These are phyloP conservation scores for Neosilurus mollespiculum DNA, from an alignment of 2,797 vertebrate species.

Conservation along the genomic window DNA sequence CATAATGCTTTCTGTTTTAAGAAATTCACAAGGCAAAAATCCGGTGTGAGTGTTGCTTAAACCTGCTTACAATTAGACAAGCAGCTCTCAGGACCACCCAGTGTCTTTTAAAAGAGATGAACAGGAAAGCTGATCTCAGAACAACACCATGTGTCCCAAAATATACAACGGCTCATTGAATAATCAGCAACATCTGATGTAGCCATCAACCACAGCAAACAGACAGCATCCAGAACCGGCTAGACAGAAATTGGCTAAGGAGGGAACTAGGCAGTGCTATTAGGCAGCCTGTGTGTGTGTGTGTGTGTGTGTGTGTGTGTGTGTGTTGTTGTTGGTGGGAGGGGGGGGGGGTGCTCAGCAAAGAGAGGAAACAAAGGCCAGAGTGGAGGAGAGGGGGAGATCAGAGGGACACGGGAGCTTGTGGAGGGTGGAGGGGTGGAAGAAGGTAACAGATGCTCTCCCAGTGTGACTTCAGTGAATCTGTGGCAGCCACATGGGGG, in stretches of 20 bases:
- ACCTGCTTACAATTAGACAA: constrained; percentile 44
- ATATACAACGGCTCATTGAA: constrained; percentile 1
- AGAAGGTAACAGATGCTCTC: constrained; percentile 60
- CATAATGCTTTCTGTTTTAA: background rate
- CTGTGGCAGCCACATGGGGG: constrained; percentile 28
- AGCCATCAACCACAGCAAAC: constrained; percentile 5
- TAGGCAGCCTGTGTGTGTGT: constrained; percentile 33
- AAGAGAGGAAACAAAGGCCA: constrained; percentile 47
- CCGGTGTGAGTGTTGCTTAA: constrained; percentile 3
- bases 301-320: constrained; percentile 24
- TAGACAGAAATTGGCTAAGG: constrained; percentile 44
- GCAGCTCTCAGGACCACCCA: constrained; percentile 48
- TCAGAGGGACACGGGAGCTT: constrained; percentile 40
- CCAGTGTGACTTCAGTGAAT: constrained; percentile 61
- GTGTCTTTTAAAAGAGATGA: background rate
- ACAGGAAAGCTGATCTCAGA: background rate
- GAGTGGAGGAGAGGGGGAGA: constrained; percentile 44
- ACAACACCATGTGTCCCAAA: background rate
- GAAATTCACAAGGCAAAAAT: background rate
- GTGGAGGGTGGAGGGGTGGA: constrained; percentile 43
- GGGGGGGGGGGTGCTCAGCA: constrained; percentile 25
- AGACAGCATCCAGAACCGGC: background rate
- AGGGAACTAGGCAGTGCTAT: constrained; percentile 37
- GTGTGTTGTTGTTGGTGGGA: constrained; percentile 17
- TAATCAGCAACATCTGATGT: background rate